Evolutionary conservation across 2,797 vertebrate species (phyloP).

Genomic region (Poecilia velifera): DNA sequence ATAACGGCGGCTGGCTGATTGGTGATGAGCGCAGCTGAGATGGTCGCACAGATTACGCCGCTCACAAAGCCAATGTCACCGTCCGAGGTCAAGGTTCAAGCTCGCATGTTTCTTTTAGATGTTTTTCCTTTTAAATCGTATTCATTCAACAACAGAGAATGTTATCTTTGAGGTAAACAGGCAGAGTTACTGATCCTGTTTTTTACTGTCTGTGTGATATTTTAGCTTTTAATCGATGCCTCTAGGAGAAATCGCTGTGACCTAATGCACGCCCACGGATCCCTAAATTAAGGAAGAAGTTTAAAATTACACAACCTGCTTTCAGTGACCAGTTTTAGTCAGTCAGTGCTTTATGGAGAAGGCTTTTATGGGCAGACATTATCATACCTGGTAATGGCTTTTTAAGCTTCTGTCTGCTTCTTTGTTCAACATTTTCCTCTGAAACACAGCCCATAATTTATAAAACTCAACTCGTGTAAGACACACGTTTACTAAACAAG

Average conservation of each 20-base stretch:
- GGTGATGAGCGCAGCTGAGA: slow-evolving; percentile 49
- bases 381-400: background rate
- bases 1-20: slow-evolving; percentile 76
- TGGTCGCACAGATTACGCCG: slow-evolving; percentile 46
- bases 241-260: slow-evolving; percentile 56
- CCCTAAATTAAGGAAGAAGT: slow-evolving; percentile 26
- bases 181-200: slow-evolving; percentile 37
- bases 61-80: slow-evolving; percentile 50
- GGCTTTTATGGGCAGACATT: background rate
- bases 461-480: background rate
- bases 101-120: slow-evolving; percentile 8
- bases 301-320: background rate
- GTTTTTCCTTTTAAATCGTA: slow-evolving; percentile 3
- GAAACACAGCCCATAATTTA: background rate
- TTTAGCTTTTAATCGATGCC: slow-evolving; percentile 28
- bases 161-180: slow-evolving; percentile 29
- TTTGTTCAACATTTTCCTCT: background rate
- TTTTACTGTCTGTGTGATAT: slow-evolving; percentile 42
- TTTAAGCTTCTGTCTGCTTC: background rate
- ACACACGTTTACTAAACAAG: background rate
- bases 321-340: background rate
- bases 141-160: slow-evolving; percentile 3
- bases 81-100: slow-evolving; percentile 26
- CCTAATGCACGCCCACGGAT: slow-evolving; percentile 16
- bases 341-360: background rate